These are phyloP conservation scores for Drosophila subobscura DNA, from an alignment of 1,140 invertebrate genomes.

Conservation along the genomic window DNA sequence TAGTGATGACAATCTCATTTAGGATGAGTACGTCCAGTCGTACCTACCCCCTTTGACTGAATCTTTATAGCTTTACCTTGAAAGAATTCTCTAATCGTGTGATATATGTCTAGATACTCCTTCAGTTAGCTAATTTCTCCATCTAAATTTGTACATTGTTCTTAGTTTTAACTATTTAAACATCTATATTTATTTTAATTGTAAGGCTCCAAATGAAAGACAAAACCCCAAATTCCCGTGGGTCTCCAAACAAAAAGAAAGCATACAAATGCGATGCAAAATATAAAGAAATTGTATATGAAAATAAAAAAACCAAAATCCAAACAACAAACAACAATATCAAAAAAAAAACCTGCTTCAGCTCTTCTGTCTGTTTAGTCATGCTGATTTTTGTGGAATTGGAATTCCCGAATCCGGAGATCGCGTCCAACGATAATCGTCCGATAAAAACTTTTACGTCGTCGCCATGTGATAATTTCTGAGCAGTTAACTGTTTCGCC, in stretches of 20 bases:
- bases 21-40: slow-evolving; percentile 11
- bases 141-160: slow-evolving; percentile 49
- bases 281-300: slow-evolving; percentile 55
- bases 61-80: slow-evolving; percentile 68
- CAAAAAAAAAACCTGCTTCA: slow-evolving; percentile 55
- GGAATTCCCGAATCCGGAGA: slow-evolving; percentile 66
- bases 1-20: slow-evolving; percentile 71
- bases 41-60: slow-evolving; percentile 54
- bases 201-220: slow-evolving; percentile 44
- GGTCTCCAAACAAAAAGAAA: slow-evolving; percentile 57
- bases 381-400: slow-evolving; percentile 74
- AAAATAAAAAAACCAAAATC: slow-evolving; percentile 51
- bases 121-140: slow-evolving; percentile 43
- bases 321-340: slow-evolving; percentile 48
- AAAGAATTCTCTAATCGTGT: slow-evolving; percentile 58
- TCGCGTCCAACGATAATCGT: slow-evolving; percentile 51
- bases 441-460: slow-evolving; percentile 72
- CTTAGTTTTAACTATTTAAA: slow-evolving; percentile 66
- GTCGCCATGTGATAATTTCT: slow-evolving; percentile 62
- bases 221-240: not conserved
- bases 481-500: slow-evolving; percentile 35
- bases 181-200: slow-evolving; percentile 73
- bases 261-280: slow-evolving; percentile 48
- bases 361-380: slow-evolving; percentile 64
- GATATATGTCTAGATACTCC: slow-evolving; percentile 55